Percentiles rank a stretch among this genome's conserved stretches.
Conservation (phyloP, 2,113 vertebrate species). For the Ivindomyrus marchei region DNA sequence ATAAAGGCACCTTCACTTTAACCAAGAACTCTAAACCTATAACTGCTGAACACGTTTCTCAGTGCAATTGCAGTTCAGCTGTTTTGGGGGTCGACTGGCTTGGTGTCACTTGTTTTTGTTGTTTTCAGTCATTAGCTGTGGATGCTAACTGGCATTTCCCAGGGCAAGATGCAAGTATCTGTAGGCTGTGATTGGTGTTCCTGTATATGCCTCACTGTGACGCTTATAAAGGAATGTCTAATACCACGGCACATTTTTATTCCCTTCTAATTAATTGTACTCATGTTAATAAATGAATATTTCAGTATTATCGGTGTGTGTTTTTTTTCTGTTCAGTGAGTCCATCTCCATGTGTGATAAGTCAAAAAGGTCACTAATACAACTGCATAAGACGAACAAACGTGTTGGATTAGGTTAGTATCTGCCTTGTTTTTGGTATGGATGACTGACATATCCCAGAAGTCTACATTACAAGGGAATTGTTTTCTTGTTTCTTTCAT, state of each 20-base stretch:
- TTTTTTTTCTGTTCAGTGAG: background rate
- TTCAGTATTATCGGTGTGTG: background rate
- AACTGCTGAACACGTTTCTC: background rate
- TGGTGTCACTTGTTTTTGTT: background rate
- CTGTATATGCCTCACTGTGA: background rate
- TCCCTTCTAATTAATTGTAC: background rate
- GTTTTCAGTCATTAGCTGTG: background rate
- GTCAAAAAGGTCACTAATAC: background rate
- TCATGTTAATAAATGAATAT: background rate
- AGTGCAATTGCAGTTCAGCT: background rate
- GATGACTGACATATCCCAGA: background rate
- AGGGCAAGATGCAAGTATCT: background rate
- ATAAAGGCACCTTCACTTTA: background rate
- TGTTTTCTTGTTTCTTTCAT: background rate
- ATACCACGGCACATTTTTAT: background rate
- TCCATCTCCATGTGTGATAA: background rate
- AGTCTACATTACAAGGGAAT: background rate
- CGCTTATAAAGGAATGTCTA: background rate
- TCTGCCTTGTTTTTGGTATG: background rate
- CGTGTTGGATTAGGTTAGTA: background rate
- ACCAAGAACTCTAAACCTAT: background rate
- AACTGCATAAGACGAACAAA: background rate
- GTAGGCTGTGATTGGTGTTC: background rate
- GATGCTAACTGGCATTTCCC: background rate
- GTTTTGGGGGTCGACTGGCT: background rate